These are phyloP conservation scores for Margaritifera margaritifera DNA, from an alignment of 2,888 invertebrate genomes.

Conservation along the genomic window DNA sequence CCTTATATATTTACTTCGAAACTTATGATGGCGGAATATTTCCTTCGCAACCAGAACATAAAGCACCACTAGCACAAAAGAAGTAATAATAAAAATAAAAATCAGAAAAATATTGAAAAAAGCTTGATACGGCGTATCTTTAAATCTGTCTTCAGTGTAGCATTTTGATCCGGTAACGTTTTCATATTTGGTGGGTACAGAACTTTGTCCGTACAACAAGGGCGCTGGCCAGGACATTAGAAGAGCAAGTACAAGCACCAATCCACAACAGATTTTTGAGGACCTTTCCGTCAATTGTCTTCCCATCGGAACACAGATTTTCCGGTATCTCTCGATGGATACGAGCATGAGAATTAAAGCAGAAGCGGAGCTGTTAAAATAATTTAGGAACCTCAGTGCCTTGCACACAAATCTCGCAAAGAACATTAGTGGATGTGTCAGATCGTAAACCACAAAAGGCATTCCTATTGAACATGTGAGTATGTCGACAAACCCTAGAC, in stretches of 20 bases:
- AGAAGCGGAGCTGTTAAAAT: conserved; percentile 3
- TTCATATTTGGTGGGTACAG: conserved; percentile 30
- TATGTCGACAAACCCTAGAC: conserved; percentile 4
- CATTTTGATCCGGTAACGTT: conserved; percentile 47
- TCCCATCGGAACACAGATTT: conserved; percentile 51
- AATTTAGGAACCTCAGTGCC: conserved; percentile 8
- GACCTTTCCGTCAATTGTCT: conserved; percentile 37
- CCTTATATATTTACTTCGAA: conserved; percentile 1
- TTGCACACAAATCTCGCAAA: conserved; percentile 4
- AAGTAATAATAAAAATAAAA: conserved; percentile 33
- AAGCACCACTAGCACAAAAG: conserved; percentile 35
- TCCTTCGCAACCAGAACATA: conserved; percentile 36
- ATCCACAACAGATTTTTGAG: conserved; percentile 26
- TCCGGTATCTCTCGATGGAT: conserved; percentile 41
- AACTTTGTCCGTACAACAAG: conserved; percentile 47
- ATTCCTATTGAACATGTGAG: conserved; percentile 8
- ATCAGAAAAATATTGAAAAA: conserved; percentile 45
- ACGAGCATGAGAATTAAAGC: conserved; percentile 7
- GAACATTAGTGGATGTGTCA: conserved; percentile 8
- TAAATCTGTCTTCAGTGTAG: conserved; percentile 38
- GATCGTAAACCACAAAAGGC: conserved; percentile 8
- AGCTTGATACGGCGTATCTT: conserved; percentile 37
- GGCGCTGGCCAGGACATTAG: conserved; percentile 46
- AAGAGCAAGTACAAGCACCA: conserved; percentile 23
- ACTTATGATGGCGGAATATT: conserved; percentile 13